Evolutionary conservation across 2,797 vertebrate species (phyloP), one percentile per base, ranked within the genome.

Genomic region (Mycteria americana): DNA sequence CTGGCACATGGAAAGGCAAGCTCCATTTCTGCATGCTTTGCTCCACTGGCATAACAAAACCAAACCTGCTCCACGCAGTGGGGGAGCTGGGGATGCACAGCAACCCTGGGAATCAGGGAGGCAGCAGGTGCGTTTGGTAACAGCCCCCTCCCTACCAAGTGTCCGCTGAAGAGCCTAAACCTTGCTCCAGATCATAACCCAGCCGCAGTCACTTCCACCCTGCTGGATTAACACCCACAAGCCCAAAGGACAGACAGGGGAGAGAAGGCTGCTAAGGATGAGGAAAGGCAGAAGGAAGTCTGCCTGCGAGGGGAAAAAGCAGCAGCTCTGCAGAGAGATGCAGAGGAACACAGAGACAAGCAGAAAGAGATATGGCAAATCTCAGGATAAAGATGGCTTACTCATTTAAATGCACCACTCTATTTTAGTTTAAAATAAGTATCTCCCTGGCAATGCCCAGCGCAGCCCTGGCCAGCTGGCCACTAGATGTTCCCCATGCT

Each of bases 401-500:
- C 57, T 76, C 63, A 39, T 87, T 88, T 54, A 70, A 94, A 93
- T 18, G 54, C 51, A 80, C 30, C 68, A 24, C 31, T 79, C 27
- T 72, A 3, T 30, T 65, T 39, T 15, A 76, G 74, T 50, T 87
- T 83, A 75, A 95, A 75, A 21, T 63, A 51, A 92, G 3, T 33
- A 78, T 69, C 76, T 65, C 67, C 86, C 77, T 80, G 76, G 91
- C 89, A 90, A 70, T 59, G 57, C 31, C 25, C 27, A 31, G 77
- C 9, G 21, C 3, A 45, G 69, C 30, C 12, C 33, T 22, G 79
- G 92, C 91, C 85, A 79, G 43, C 45, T 90, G 95, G 85, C 97
- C 97, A 92, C 97, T 97, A 95, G 97, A 92, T 97, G 97, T 41
- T 97, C 95, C 97, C 85, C 94, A 56, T 85, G 85, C 48, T 91